Evolutionary conservation across 2,888 invertebrate genomes (phyloP).

Genomic region (Phalera bucephala): DNA sequence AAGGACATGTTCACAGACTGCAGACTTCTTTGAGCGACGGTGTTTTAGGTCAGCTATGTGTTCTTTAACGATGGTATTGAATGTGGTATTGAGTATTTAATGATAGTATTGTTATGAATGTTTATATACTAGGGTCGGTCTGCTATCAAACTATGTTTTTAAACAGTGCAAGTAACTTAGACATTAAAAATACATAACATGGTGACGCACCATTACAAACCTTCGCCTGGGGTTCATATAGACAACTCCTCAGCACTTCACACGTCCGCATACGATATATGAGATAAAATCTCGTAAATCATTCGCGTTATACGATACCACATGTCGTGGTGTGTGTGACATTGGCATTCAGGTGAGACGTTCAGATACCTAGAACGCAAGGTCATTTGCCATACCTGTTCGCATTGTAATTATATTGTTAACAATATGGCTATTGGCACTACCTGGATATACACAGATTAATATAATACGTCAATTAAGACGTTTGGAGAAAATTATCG

Average conservation of each 20-base stretch:
- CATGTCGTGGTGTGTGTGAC: conserved; percentile 45
- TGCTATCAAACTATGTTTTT: not conserved
- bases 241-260: conserved; percentile 13
- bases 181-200: not conserved
- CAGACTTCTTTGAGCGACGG: too few species aligned
- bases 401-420: conserved; percentile 45
- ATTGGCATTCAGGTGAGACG: conserved; percentile 74
- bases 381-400: conserved; percentile 55
- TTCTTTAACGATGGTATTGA: too few species aligned
- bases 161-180: not conserved
- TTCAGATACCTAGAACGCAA: conserved; percentile 58
- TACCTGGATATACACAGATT: conserved; percentile 8
- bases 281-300: conserved; percentile 32
- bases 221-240: conserved; percentile 3
- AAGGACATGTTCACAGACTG: too few species aligned
- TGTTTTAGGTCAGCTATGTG: too few species aligned
- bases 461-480: conserved; percentile 5
- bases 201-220: not conserved
- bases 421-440: conserved; percentile 11
- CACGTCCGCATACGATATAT: conserved; percentile 18
- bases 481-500: conserved; percentile 5
- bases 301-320: conserved; percentile 34
- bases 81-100: too few species aligned
- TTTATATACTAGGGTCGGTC: conserved; percentile 3
- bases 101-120: conserved; percentile 19